Base-by-base conservation (phyloP, 2,888 invertebrate species). In the Myopa testacea region DNA sequence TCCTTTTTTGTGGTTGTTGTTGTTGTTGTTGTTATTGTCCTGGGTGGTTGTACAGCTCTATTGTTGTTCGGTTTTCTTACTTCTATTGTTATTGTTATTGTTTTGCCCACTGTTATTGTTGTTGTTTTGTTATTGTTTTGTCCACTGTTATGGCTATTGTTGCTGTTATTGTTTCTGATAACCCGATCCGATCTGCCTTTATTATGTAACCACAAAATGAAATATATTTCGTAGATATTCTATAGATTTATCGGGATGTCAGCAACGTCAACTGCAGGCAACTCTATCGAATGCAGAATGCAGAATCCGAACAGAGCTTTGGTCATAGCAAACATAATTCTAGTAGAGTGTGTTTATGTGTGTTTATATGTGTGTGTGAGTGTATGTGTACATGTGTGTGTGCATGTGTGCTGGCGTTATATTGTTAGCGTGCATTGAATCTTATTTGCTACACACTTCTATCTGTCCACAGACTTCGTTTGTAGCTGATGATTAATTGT, bases 401-500 rank as follows among this genome's bases (percentile, higher is more conserved):
- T 40, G 58, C 10, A 8, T 37, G 58, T 71, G 38, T 52, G 16
- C n/a, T 38, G 16, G 60, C 37, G 16, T 37, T 38, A 10, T 37
- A n/a, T 16, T 58, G 45, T 74, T 52, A 63, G 19, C 63, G 52
- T 65, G 65, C 52, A 58, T 52, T 65, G 74, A 34, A 45, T 50
- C 63, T 74, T 63, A 52, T 65, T 4, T 4, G 37, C 38, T 45
- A 50, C 63, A 19, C 63, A 65, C 74, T 74, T 74, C 65, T 65
- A 10, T 55, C 55, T 55, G 16, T 55, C 55, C n/a, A n/a, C 8
- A n/a, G 55, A 74, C 74, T 74, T 74, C 65, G 74, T 74, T 74
- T 74, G 74, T 65, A 63, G 40, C 50, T 60, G 65, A 74, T 74
- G 74, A 74, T 74, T 74, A 74, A 74, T 74, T 65, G 65, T 65